Conservation (phyloP, 2,113 vertebrate species). For the Hydrochoerus hydrochaeris region DNA sequence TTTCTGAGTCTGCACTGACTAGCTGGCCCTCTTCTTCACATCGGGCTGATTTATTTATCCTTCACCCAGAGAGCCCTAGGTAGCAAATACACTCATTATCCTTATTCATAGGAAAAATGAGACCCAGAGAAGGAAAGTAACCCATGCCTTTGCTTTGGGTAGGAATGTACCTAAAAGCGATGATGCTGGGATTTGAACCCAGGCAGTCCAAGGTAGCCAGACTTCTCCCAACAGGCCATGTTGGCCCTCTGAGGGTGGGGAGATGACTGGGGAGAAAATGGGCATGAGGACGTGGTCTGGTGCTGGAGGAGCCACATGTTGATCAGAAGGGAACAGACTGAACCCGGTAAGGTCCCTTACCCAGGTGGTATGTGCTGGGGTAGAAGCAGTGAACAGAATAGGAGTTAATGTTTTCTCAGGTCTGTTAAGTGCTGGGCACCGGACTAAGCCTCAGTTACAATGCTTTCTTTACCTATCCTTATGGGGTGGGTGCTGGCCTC, state of each 20-base stretch:
- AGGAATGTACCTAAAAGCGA: background rate
- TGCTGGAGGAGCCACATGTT: background rate
- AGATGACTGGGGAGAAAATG: background rate
- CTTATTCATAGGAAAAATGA: background rate
- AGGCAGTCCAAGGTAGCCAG: background rate
- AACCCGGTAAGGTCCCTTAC: background rate
- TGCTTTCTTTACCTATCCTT: background rate
- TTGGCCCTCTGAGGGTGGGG: background rate
- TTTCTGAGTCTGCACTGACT: background rate
- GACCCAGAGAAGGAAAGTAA: background rate
- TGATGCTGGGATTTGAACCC: background rate
- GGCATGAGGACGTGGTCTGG: background rate
- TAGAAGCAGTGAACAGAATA: background rate
- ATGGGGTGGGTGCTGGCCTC: background rate
- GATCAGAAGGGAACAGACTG: background rate
- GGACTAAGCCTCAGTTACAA: background rate
- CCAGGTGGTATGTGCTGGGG: background rate
- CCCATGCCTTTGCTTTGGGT: background rate
- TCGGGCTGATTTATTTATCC: background rate
- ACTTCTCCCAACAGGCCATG: background rate
- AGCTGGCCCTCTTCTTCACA: background rate
- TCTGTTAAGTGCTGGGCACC: background rate
- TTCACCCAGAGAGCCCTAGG: background rate
- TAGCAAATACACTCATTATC: background rate
- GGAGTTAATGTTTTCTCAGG: background rate